Evolutionary conservation across 2,797 vertebrate genomes (phyloP), one percentile per base, ranked within the genome.

Genomic region (Anas bahamensis): DNA sequence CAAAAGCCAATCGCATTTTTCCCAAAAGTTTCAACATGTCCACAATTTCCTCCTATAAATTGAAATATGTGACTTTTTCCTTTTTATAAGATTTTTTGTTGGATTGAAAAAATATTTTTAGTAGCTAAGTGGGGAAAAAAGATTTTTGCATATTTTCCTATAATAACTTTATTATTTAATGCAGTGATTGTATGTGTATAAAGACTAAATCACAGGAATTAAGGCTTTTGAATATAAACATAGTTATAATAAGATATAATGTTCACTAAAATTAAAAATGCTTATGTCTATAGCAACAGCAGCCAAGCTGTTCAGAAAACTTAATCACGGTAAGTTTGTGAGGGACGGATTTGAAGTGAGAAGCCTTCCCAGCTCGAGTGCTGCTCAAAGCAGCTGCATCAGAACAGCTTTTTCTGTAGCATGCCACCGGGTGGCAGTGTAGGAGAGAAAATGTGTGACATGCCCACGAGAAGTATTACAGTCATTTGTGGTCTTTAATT

Each of bases 371-470:
- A 46, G 13, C 16, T 4, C 2, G 85, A 64, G 26, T 19, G 24
- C 17, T 17, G 33, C 52, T 29, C n/a, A 1, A 52, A 71, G 1
- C 35, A 26, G 24, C 33, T 28, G 6, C 35, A 19, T 33, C 31
- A 52, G 37, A 41, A 8, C 64, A 41, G 31, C n/a, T 41, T 72
- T 95, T 86, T 65, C 57, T 73, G 9, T 10, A 44, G 50, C 5
- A 8, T 6, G 87, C 94, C 97, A 96, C 94, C 89, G 96, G 97
- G 94, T 97, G 98, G 97, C 97, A 97, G 73, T 92, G 94, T 66
- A 98, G 97, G 98, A 98, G 94, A 96, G 89, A 93, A 86, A 87
- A 85, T 24, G 33, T 50, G 61, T 23, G 29, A 23, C 8, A 4
- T n/a, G 7, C 18, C 11, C 4, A 1, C 9, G 13, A 9, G 39